phyloP scores from a whole-genome alignment of 2,888 invertebrate genomes.

The Ennomos erosarius region DNA sequence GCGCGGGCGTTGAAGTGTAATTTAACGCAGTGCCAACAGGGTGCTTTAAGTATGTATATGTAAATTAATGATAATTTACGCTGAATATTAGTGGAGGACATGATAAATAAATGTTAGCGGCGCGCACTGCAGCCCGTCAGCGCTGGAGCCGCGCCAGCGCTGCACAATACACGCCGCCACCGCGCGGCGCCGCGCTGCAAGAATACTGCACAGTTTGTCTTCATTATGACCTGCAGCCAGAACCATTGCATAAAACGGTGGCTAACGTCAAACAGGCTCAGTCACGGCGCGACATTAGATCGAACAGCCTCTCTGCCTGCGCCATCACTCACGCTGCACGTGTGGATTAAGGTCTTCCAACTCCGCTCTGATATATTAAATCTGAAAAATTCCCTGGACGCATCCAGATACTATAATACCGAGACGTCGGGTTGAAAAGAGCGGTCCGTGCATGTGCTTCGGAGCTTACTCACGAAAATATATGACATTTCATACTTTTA shows the following conservation, averaged over 20 bases:
- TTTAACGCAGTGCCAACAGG: slow-evolving; percentile 43
- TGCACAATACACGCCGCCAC: slow-evolving; percentile 43
- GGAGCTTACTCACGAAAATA: slow-evolving; percentile 22
- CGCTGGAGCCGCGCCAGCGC: slow-evolving; percentile 55
- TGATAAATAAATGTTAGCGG: slow-evolving; percentile 55
- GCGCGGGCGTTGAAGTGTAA: slow-evolving; percentile 34
- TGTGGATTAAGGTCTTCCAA: slow-evolving; percentile 28
- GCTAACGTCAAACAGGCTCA: slow-evolving; percentile 16
- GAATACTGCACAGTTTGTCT: slow-evolving; percentile 59
- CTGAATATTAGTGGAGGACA: slow-evolving; percentile 52
- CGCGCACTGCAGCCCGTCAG: slow-evolving; percentile 43
- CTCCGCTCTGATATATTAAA: slow-evolving; percentile 22
- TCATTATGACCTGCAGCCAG: slow-evolving; percentile 53
- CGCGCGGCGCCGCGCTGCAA: slow-evolving; percentile 38
- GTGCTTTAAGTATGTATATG: slow-evolving; percentile 44
- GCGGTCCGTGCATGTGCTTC: slow-evolving; percentile 20
- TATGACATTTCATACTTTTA: slow-evolving; percentile 36
- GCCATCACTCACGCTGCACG: slow-evolving; percentile 30
- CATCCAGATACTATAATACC: slow-evolving; percentile 26
- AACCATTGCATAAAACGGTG: slow-evolving; percentile 21
- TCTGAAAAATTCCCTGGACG: slow-evolving; percentile 28
- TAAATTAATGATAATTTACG: slow-evolving; percentile 53
- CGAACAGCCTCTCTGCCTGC: slow-evolving; percentile 16
- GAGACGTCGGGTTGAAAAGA: slow-evolving; percentile 15
- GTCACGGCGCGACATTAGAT: slow-evolving; percentile 35